Conservation (phyloP, 2,888 invertebrate species). For the Kryphioiulus occultus region DNA sequence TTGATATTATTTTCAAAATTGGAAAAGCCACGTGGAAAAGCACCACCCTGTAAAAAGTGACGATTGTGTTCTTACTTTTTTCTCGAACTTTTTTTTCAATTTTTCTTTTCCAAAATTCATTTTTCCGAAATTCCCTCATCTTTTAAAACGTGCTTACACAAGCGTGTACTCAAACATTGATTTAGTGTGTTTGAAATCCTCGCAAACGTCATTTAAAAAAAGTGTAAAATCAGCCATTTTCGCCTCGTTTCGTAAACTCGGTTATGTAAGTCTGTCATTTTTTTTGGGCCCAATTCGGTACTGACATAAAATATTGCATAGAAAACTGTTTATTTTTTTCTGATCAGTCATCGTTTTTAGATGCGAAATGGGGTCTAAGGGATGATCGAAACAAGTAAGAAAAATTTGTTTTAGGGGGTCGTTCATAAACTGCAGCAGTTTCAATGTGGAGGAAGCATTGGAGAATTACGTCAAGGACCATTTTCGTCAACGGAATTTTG, state of each 20-base stretch:
- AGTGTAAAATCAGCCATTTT: neutral
- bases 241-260: neutral
- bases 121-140: no score
- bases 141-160: no score
- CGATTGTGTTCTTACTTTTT: no score
- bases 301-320: neutral
- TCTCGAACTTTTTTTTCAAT: no score
- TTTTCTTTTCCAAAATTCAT: no score
- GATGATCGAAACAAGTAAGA: neutral
- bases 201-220: no score
- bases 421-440: neutral
- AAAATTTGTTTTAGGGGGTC: neutral
- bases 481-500: neutral
- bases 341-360: neutral
- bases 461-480: neutral
- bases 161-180: neutral
- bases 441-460: no score
- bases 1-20: no score
- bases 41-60: no score
- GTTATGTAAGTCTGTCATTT: neutral
- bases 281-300: neutral
- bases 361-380: neutral
- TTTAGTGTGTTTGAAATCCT: neutral
- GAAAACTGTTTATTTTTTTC: conserved; percentile 14
- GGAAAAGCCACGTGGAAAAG: no score